Evolutionary conservation across 2,888 invertebrate genomes (phyloP), one percentile per base, ranked within the genome.

Genomic region (Myopa testacea): DNA sequence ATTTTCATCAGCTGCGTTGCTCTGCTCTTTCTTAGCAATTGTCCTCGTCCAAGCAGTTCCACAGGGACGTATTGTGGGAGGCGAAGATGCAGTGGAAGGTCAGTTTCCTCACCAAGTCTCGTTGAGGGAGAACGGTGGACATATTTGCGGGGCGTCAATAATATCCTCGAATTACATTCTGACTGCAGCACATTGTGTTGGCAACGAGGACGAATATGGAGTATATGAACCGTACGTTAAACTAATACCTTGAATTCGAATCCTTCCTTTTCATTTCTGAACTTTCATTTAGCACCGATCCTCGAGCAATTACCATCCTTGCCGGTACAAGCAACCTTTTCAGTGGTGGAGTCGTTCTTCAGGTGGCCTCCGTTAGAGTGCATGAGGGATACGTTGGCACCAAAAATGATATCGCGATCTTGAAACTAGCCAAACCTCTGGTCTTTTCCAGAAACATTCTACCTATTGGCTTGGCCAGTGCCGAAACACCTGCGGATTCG

Each of bases 91-190:
- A 1, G 55, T 19, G 0, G 82, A 80, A 10, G 87, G 85, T 0
- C 88, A 89, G 78, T 90, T 89, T 81, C 88, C 88, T 87, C 0
- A 85, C 82, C 89, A 90, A 82, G 83, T 88, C 5, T 90, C 90
- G 4, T 79, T 89, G 26, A 83, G 86, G 14, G 74, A 77, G 0
- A 77, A 81, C 34, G 82, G 82, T 3, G 67, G 52, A 0, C 86
- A 87, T 65, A 78, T 75, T 1, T 89, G 89, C 63, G 88, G 88
- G 16, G 88, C 85, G 19, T 85, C 87, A 37, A 86, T 88, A 16
- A 78, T 88, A n/a, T 83, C 84, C 0, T 50, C 69, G 40, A 82
- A 79, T 60, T 82, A 82, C 58, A 76, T 88, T n/a, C 76, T 88
- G 6, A 88, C 89, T 0, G 88, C 88, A 4, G 88, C 88, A 4